Base-by-base conservation (phyloP, 53 echinoderm and acorn worm species). In the Hippasteria phrygiana region DNA sequence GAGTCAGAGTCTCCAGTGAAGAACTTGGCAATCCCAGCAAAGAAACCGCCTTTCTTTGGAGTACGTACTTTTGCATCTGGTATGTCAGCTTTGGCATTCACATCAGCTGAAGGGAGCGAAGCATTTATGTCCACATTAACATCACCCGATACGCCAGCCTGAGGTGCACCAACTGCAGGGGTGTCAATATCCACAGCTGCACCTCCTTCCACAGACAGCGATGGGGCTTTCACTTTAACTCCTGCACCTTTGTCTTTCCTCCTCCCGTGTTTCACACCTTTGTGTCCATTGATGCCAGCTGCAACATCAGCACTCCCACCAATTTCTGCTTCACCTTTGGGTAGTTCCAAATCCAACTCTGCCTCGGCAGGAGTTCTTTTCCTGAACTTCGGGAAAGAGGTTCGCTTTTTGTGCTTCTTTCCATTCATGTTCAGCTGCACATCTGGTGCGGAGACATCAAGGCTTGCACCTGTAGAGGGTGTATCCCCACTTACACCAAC, bases 401-500 rank as follows among this genome's bases (percentile, higher is more conserved):
- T 26, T 77, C 89, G 43, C 71, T 83, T 77, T 47, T 83, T 83
- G 47, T 66, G 83, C 46, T 83, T 83, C 45, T 83, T 66, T 62
- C 81, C 65, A 78, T 78, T 56, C 45, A 55, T 51, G 48, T 29
- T 87, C 81, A 73, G 56, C 37, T 42, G 87, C 77, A 88, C 77
- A 53, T 88, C 90, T 40, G 87, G 86, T 28, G 77, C 90, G 67
- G 80, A 45, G 33, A 74, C 87, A 86, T 86, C 83, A 46, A 83
- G 83, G 65, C 83, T 83, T 46, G 83, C 89, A 71, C 79, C 89
- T 80, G 88, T 65, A 40, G 91, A 91, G 38, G 94, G 94, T 59
- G 77, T 75, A 75, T 93, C 88, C 77, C 90, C 93, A 82, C 93
- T 94, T 59, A 88, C 88, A 76, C 91, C 94, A 86, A 94, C 59